Conservation (phyloP, 2,797 vertebrate species). For the Halcyon smyrnensis region DNA sequence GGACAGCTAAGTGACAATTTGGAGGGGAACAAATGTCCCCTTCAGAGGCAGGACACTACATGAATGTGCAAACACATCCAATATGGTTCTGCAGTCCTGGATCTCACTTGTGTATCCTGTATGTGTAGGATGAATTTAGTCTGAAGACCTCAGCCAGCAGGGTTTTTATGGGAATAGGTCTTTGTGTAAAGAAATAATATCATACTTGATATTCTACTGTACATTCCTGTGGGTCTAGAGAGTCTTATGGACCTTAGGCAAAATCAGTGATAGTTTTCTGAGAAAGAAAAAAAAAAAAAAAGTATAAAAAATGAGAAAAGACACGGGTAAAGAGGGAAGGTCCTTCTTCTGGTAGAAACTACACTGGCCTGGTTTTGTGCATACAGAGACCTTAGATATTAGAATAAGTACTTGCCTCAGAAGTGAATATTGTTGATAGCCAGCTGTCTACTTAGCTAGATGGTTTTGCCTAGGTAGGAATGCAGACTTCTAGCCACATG, state of each 20-base stretch:
- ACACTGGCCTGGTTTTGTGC: slow-evolving; percentile 26
- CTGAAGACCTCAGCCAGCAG: not conserved
- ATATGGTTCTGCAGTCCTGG: not conserved
- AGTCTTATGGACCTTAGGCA: not conserved
- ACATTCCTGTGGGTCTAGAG: slow-evolving; percentile 1
- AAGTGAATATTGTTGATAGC: not conserved
- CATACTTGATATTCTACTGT: not conserved
- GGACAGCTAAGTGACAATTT: not conserved
- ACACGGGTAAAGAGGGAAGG: not conserved
- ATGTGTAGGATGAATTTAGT: not conserved
- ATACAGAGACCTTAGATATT: slow-evolving; percentile 11
- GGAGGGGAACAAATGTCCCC: not conserved
- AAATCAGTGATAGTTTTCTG: not conserved
- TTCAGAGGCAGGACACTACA: not conserved
- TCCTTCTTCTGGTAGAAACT: slow-evolving; percentile 10
- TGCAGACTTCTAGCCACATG: not conserved
- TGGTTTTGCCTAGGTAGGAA: slow-evolving; percentile 33
- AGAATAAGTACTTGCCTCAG: slow-evolving; percentile 24
- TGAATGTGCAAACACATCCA: not conserved
- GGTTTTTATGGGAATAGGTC: not conserved
- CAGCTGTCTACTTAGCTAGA: slow-evolving; percentile 31
- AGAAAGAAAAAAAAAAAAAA: not conserved
- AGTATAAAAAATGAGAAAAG: not conserved
- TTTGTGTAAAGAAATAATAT: not conserved
- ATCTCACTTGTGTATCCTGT: not conserved